Percentiles rank a stretch among this genome's conserved stretches.
Evolutionary conservation across 2,888 invertebrate genomes (phyloP).

Genomic region (Drosophila histrio): DNA sequence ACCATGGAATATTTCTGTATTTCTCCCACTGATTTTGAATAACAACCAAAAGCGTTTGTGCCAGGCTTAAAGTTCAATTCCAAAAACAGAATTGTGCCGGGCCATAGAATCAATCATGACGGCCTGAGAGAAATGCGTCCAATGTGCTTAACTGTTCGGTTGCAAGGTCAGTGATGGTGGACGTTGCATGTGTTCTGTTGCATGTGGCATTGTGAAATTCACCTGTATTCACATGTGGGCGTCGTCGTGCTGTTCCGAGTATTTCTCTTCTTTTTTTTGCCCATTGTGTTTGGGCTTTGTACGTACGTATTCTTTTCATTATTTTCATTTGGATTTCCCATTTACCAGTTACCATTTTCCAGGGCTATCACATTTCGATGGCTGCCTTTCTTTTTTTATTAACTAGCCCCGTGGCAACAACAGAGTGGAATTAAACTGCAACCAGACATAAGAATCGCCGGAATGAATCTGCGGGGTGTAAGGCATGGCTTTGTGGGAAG

Average conservation of each 20-base stretch:
- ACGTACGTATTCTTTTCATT: conserved; percentile 19
- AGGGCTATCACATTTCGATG: conserved; percentile 50
- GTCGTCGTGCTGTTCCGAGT: not conserved
- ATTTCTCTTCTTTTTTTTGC: not conserved
- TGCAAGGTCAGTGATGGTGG: conserved; percentile 20
- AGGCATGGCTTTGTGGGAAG: not conserved
- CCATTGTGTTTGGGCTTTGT: conserved; percentile 14
- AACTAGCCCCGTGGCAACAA: conserved; percentile 21
- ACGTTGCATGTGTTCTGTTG: conserved; percentile 3
- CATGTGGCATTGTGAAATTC: conserved; percentile 11
- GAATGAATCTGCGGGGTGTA: not conserved
- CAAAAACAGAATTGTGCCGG: not conserved
- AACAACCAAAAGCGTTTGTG: not conserved
- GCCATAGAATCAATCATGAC: not conserved
- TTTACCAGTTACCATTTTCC: conserved; percentile 9
- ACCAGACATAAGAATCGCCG: conserved; percentile 1
- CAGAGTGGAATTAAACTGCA: conserved; percentile 19
- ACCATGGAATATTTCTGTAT: not conserved
- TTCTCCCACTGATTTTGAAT: not conserved
- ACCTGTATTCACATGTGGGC: not conserved
- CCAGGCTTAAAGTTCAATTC: not conserved
- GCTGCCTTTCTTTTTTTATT: conserved; percentile 52
- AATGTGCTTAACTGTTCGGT: conserved; percentile 1
- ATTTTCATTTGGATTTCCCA: conserved; percentile 46
- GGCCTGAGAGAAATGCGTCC: not conserved